phyloP scores from a whole-genome alignment of 2,888 invertebrate species.

The Physocephala rufipes region DNA sequence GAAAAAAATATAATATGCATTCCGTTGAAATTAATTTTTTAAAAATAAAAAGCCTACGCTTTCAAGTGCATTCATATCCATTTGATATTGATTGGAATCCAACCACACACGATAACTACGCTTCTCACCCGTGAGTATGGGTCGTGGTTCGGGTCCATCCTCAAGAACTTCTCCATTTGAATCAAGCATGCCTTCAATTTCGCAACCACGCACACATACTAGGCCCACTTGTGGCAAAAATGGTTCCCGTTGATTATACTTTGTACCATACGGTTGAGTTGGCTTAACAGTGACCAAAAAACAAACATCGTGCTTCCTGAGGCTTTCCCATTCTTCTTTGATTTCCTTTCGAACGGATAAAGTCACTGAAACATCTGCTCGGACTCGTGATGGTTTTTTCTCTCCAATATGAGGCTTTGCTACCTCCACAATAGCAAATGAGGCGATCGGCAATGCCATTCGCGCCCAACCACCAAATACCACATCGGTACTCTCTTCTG shows the following conservation, averaged over 20 bases:
- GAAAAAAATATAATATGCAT: not conserved
- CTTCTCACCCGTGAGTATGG: slow-evolving; percentile 85
- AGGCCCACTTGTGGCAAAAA: slow-evolving; percentile 94
- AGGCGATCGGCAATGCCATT: slow-evolving; percentile 95
- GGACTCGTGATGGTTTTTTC: slow-evolving; percentile 92
- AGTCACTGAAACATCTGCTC: slow-evolving; percentile 94
- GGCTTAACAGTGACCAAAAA: slow-evolving; percentile 94
- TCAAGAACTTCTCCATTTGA: slow-evolving; percentile 95
- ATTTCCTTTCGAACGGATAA: slow-evolving; percentile 90
- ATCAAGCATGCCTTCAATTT: slow-evolving; percentile 98
- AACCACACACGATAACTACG: slow-evolving; percentile 93
- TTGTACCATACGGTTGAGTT: slow-evolving; percentile 81
- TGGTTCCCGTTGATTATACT: slow-evolving; percentile 81
- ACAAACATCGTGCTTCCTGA: slow-evolving; percentile 97
- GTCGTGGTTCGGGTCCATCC: slow-evolving; percentile 92
- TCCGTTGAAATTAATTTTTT: not conserved
- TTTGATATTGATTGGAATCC: slow-evolving; percentile 96
- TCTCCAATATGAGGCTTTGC: slow-evolving; percentile 93
- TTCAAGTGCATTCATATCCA: slow-evolving; percentile 86
- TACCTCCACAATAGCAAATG: slow-evolving; percentile 95
- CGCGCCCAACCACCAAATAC: slow-evolving; percentile 99
- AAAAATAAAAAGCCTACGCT: slow-evolving; percentile 70
- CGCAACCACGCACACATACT: slow-evolving; percentile 93
- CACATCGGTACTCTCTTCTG: slow-evolving; percentile 82
- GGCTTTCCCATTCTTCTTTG: slow-evolving; percentile 95